Conservation (phyloP, 2,888 invertebrate species). For the Xylophagus ater region DNA sequence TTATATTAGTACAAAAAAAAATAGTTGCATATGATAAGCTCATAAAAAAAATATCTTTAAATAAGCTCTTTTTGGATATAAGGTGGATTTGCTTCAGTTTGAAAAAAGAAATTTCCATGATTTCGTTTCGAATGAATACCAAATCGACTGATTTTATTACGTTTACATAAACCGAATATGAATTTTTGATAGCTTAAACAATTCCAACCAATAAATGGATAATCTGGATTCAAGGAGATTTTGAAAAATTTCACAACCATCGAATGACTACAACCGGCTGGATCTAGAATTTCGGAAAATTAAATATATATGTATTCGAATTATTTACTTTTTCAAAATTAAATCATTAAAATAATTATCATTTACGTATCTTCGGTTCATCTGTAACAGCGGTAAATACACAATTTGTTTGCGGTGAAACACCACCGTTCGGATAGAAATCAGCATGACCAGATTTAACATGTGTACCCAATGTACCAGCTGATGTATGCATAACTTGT, state of each 20-base stretch:
- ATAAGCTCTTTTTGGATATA: too few relatives aligned
- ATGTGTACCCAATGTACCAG: slow-evolving; percentile 31
- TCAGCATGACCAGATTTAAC: slow-evolving; percentile 35
- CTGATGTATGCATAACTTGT: slow-evolving; percentile 35
- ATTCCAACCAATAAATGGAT: slow-evolving; percentile 29
- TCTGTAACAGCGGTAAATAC: slow-evolving; percentile 23
- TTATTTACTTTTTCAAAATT: not conserved
- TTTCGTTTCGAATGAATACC: slow-evolving; percentile 31
- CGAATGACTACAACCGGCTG: slow-evolving; percentile 33
- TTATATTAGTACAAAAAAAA: too few relatives aligned
- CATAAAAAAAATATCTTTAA: too few relatives aligned
- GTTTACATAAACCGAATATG: slow-evolving; percentile 24
- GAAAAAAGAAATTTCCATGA: slow-evolving; percentile 30
- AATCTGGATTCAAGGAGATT: slow-evolving; percentile 32
- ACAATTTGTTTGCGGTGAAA: slow-evolving; percentile 33
- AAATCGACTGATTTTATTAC: slow-evolving; percentile 28
- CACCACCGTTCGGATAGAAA: slow-evolving; percentile 37
- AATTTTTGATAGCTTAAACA: slow-evolving; percentile 29
- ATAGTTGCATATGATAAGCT: too few relatives aligned
- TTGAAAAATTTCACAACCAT: slow-evolving; percentile 34
- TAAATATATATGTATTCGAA: not conserved
- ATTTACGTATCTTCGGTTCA: slow-evolving; percentile 30
- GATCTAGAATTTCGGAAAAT: slow-evolving; percentile 24
- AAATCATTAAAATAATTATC: slow-evolving; percentile 3
- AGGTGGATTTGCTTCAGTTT: slow-evolving; percentile 18